Evolutionary conservation across 1,140 invertebrate genomes (phyloP), one percentile per base, ranked within the genome.

Genomic region (Bombus superbus): DNA sequence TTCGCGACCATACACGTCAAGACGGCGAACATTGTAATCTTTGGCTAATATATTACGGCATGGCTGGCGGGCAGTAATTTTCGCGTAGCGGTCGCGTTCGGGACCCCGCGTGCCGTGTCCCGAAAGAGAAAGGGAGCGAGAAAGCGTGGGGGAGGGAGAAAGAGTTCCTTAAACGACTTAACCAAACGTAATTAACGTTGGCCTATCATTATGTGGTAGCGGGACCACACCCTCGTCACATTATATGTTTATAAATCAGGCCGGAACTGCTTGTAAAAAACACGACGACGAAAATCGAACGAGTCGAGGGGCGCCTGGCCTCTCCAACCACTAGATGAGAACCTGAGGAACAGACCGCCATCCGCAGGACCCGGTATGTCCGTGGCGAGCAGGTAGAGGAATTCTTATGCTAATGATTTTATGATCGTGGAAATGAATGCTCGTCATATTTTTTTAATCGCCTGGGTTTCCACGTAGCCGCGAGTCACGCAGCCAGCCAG

Each of bases 381-480:
- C 73, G 64, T 78, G n/a, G 76, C 75, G 76, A 91, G 88, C 95
- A 95, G 95, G 94, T 95, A 95, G 93, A 95, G 89, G 92, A 95
- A 95, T 95, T 95, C 94, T 95, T 95, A 95, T 95, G 95, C 95
- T 95, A 95, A 95, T 95, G 94, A 95, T 95, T 95, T 95, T 95
- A 95, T 95, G 95, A 95, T 94, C 93, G 92, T 94, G 94, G 94
- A 95, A 95, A 95, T 94, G 94, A 95, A 95, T 94, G 93, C 94
- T 95, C 94, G 93, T 95, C 95, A 95, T 95, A 95, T 95, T 95
- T 95, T 93, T 93, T 94, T 95, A 95, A 95, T 95, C 94, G 93
- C 92, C 83, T 92, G 88, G 91, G 93, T 94, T 95, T 94, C 91
- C 93, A 92, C 90, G 89, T 90, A 91, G 83, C 76, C 90, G 89